Evolutionary conservation across 1,140 invertebrate genomes (phyloP).

Genomic region (Tribolium castaneum): DNA sequence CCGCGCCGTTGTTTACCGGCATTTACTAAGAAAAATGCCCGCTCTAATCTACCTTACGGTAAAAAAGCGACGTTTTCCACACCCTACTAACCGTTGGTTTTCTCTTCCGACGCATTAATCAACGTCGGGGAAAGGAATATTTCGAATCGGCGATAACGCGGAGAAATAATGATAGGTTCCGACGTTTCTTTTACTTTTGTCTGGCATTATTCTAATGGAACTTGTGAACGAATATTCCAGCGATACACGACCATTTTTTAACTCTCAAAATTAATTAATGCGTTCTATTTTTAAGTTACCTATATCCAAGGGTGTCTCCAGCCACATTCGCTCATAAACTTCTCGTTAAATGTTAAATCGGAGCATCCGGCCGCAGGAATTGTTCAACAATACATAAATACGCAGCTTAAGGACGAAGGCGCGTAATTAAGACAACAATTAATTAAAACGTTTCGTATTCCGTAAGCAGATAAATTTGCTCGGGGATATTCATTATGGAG

Average conservation of each 20-base stretch:
- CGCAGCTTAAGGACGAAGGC: slow-evolving; percentile 2
- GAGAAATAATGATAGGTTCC: slow-evolving; percentile 20
- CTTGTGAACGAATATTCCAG: not conserved
- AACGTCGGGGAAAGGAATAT: not conserved
- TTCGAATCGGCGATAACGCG: slow-evolving; percentile 19
- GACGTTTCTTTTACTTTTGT: not conserved
- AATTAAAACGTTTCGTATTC: slow-evolving; percentile 40
- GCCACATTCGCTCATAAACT: not conserved
- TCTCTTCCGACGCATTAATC: slow-evolving; percentile 29
- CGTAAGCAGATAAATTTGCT: slow-evolving; percentile 38
- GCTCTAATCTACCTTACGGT: slow-evolving; percentile 46
- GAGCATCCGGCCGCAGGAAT: slow-evolving; percentile 7
- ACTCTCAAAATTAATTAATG: slow-evolving; percentile 22
- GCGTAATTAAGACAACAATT: slow-evolving; percentile 31
- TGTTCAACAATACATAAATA: slow-evolving; percentile 4
- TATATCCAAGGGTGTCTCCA: no score
- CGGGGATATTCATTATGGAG: slow-evolving; percentile 20
- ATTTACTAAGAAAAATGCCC: slow-evolving; percentile 46
- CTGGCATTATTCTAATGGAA: slow-evolving; percentile 16
- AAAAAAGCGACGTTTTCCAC: slow-evolving; percentile 21
- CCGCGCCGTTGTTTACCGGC: slow-evolving; percentile 27
- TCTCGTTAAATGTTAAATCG: slow-evolving; percentile 10
- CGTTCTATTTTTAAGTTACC: not conserved
- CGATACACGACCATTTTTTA: not conserved
- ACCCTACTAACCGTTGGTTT: slow-evolving; percentile 25